A percentile compares a stretch with the other conserved stretches of the same genome.
phyloP scores from a whole-genome alignment of 2,113 vertebrate species.

The Ramphastos sulfuratus region DNA sequence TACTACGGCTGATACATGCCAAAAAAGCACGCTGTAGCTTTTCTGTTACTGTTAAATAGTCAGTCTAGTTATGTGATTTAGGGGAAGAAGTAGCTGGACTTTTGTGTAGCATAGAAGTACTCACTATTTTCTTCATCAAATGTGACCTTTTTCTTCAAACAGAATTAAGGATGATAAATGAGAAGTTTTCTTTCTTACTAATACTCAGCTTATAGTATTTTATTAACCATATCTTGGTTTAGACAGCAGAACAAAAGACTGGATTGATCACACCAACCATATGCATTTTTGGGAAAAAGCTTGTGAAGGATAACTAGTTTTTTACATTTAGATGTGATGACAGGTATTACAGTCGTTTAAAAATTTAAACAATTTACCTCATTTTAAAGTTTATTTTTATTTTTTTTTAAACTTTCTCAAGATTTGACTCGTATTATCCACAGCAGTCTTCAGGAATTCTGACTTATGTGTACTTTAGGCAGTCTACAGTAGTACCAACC shows the following conservation, averaged over 20 bases:
- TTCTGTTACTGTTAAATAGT: neutral
- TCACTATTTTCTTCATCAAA: neutral
- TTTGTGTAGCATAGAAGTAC: neutral
- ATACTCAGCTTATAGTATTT: neutral
- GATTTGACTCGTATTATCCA: neutral
- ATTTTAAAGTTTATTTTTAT: neutral
- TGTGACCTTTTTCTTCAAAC: neutral
- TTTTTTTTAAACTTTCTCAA: neutral
- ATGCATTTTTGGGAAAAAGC: neutral
- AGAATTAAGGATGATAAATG: neutral
- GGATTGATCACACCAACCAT: neutral
- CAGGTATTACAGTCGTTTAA: neutral
- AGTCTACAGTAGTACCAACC: neutral
- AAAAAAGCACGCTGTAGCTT: neutral
- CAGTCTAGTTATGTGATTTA: neutral
- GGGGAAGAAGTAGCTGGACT: neutral
- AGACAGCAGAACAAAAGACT: neutral
- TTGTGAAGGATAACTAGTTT: neutral
- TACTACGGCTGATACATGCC: neutral
- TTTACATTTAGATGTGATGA: neutral
- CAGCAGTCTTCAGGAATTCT: neutral
- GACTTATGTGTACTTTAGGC: neutral
- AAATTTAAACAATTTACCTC: neutral
- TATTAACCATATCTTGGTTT: neutral
- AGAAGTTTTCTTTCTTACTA: neutral